Base-by-base conservation (phyloP, 2,113 vertebrate species). In the Recurvirostra avosetta region DNA sequence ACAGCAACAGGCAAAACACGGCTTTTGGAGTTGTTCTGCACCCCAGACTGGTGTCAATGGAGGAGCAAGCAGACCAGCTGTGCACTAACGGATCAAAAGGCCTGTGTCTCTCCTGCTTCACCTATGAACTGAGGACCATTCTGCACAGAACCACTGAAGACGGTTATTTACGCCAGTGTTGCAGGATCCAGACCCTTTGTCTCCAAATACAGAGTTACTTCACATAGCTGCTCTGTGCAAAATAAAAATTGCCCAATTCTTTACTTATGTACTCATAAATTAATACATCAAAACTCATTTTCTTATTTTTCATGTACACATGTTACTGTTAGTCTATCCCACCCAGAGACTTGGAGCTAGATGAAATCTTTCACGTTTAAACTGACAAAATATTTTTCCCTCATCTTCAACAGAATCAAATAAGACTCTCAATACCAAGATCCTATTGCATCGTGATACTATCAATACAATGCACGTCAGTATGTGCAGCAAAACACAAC, bases 81-180 rank as follows among this genome's bases (percentile, higher is more conserved):
- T 8, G 29, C 34, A 12, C 8, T 6, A 8, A 23, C 1, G 49
- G 49, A 20, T 18, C 36, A 43, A 36, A 65, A 30, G 26, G 27
- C 29, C 63, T 1, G 17, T 3, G 9, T 19, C 36, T 15, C 25
- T 63, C 40, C 32, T 43, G n/a, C 58, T 50, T 58, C 50, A 34
- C 5, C 0, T 13, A 16, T 1, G 32, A 58, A 32, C 49, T 15
- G 36, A 36, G 63, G 27, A 40, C 25, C 22, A 2, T 21, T 70
- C 63, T 62, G 70, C 40, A 29, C n/a, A 29, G 36, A 63, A 38
- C 15, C 50, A 11, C 49, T 10, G 32, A 9, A 68, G 5, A 20
- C 12, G 3, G 18, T 38, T 43, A 22, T 26, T 65, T n/a, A n/a
- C 29, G 52, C 32, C 71, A 12, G 9, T 9, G 29, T 2, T 26